Evolutionary conservation across 2,888 invertebrate genomes (phyloP).

Genomic region (Drosophila monieri): DNA sequence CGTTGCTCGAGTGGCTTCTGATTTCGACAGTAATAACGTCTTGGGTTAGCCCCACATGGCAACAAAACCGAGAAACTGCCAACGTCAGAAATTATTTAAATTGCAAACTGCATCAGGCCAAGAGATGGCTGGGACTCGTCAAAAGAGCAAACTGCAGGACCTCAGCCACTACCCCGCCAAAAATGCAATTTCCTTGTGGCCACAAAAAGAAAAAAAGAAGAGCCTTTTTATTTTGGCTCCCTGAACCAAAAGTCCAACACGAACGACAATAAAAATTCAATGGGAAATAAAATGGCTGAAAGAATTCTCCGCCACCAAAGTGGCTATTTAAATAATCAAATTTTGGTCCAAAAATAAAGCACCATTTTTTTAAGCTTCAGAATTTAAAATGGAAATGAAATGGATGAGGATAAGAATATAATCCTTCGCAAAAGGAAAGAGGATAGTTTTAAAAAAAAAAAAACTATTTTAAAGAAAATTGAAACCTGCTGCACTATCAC

Average conservation of each 20-base stretch:
- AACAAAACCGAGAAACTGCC: constrained; percentile 24
- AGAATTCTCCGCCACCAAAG: not conserved
- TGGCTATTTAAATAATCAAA: constrained; percentile 16
- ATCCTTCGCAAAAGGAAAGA: not conserved
- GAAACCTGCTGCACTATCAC: too few species aligned
- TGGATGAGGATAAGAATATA: not conserved
- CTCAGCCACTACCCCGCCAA: constrained; percentile 1
- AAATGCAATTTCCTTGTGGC: constrained; percentile 32
- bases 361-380: not conserved
- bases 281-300: not conserved
- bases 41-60: constrained; percentile 61
- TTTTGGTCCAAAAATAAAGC: not conserved
- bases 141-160: constrained; percentile 24
- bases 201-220: not conserved
- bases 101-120: constrained; percentile 50
- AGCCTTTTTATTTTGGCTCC: not conserved
- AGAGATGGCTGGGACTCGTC: constrained; percentile 20
- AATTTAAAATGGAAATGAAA: not conserved
- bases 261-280: constrained; percentile 14
- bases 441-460: too few species aligned
- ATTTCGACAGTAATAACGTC: constrained; percentile 74
- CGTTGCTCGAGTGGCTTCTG: constrained; percentile 61
- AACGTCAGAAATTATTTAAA: constrained; percentile 59
- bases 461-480: too few species aligned
- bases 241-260: constrained; percentile 5